Evolutionary conservation across 2,888 invertebrate genomes (phyloP), one percentile per base, ranked within the genome.

Genomic region (Mesorhabditis spiculigera): DNA sequence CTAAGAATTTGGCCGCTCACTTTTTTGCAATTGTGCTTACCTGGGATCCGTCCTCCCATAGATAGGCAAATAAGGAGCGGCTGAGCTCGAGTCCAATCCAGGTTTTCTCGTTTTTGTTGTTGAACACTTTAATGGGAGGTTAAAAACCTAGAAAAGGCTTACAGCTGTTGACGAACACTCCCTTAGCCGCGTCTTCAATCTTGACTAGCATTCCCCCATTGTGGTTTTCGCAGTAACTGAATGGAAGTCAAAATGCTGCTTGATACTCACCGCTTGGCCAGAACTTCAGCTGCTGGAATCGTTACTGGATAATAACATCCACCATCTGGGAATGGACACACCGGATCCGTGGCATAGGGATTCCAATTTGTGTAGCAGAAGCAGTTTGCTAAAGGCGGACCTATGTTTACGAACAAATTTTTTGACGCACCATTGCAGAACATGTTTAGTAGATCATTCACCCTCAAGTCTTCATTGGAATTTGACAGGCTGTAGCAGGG

Each of bases 121-220:
- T 50, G 58, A 13, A 50, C 58, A 50, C 58, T 50, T 10, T 13
- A 50, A 50, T 50, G 8, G 8, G n/a, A 3, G n/a, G n/a, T 13
- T 2, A 50, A 50, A 13, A n/a, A 50, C n/a, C n/a, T 50, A 13
- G 8, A 10, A n/a, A 50, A 50, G n/a, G 8, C 58, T 10, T 13
- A 50, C 58, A 13, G 10, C 10, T 13, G n/a, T 50, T 50, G 58
- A 50, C 58, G n/a, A 50, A 50, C 1, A 50, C n/a, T 10, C 10
- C 58, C n/a, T 50, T 50, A n/a, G 58, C 58, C n/a, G 58, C 58
- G n/a, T 50, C 58, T 50, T 50, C 58, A n/a, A 50, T n/a, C n/a
- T 50, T 50, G n/a, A 50, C 58, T 13, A 50, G 58, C 58, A 50
- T 50, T 50, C 58, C 58, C 8, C 58, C 58, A n/a, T 10, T 50